Evolutionary conservation across 2,113 vertebrate species (phyloP), one percentile per base, ranked within the genome.

Genomic region (Crotophaga sulcirostris): DNA sequence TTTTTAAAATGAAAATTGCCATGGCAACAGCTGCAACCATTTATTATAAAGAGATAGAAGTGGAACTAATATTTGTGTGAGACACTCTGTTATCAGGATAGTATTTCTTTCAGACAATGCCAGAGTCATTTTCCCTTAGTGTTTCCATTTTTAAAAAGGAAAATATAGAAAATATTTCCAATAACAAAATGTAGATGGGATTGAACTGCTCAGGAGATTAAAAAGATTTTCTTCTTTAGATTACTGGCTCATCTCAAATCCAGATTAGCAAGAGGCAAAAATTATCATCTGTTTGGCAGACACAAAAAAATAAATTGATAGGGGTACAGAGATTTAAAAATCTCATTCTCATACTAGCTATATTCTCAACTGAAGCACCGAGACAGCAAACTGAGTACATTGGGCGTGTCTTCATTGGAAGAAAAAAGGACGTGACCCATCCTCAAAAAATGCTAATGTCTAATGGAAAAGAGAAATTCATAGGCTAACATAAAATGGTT

Each of bases 21-120:
- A 97, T 98, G 83, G 95, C 96, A 98, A 98, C 98, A 96, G 92
- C 91, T 95, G 95, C 93, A 97, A 96, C 94, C 96, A 94, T 97
- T 98, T 96, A 98, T 98, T 96, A 97, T 67, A 85, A 94, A 95
- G 96, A 95, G 66, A 84, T 66, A 84, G 95, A 95, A 92, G 95
- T 92, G 96, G 94, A 84, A 93, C 94, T 96, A 97, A 94, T 98
- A 97, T 97, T 90, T 96, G 91, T 89, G 92, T 93, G 94, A 93
- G 90, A 94, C 94, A 58, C 76, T 69, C 21, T 76, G 63, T 84
- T 96, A 92, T 94, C 93, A 90, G 94, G 91, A 94, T 85, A 89
- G 83, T 68, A 68, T 95, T 86, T 84, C 90, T 89, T 93, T 97
- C 88, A 89, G 63, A 88, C 62, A 92, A 86, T 74, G 33, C 33